Conservation (phyloP, 2,797 vertebrate species). For the Ficedula albicollis region DNA sequence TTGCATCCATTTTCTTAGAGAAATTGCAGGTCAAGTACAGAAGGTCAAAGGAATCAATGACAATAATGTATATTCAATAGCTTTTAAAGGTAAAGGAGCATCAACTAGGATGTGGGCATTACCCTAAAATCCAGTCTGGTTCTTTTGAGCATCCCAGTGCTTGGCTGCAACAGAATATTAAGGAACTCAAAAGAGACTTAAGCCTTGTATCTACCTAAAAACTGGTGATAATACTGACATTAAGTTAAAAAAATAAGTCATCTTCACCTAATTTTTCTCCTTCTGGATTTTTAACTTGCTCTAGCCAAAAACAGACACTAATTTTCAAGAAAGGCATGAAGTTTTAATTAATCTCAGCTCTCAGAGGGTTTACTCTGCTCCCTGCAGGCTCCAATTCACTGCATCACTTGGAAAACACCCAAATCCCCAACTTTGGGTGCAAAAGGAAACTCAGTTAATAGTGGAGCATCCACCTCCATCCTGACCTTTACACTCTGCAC, state of each 20-base stretch:
- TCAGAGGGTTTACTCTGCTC: not conserved
- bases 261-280: not conserved
- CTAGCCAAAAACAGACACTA: not conserved
- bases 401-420: not conserved
- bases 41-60: not conserved
- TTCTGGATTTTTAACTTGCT: not conserved
- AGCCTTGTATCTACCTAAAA: not conserved
- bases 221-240: not conserved
- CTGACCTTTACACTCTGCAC: not conserved
- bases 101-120: not conserved
- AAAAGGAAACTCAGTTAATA: not conserved
- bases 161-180: accelerated
- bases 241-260: not conserved
- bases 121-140: not conserved
- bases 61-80: not conserved
- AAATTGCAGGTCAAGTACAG: not conserved
- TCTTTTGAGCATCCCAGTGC: not conserved
- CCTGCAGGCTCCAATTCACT: not conserved
- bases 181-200: not conserved
- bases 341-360: slow-evolving; percentile 6
- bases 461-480: not conserved
- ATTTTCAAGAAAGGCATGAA: not conserved
- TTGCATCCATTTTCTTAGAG: not conserved
- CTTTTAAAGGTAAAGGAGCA: not conserved
- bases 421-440: not conserved